phyloP scores from a whole-genome alignment of 1,140 invertebrate genomes.

The Ephestia elutella region DNA sequence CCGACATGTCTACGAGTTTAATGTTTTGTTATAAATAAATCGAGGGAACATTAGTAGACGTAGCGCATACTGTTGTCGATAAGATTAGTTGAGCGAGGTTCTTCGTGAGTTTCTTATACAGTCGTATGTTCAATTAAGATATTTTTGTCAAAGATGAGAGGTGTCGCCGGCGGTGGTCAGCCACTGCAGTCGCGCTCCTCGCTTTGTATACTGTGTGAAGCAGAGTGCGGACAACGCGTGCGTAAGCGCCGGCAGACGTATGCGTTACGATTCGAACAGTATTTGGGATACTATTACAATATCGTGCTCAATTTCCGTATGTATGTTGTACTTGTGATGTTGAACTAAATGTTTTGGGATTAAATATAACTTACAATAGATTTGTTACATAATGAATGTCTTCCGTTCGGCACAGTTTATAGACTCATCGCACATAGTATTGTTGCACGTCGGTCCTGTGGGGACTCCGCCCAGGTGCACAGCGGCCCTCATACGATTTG shows the following conservation, averaged over 20 bases:
- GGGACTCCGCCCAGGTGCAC: slow-evolving; percentile 55
- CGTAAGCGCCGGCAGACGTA: slow-evolving; percentile 14
- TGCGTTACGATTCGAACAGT: slow-evolving; percentile 36
- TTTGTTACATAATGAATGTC: slow-evolving; percentile 70
- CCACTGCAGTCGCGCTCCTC: not conserved
- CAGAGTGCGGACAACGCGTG: not conserved
- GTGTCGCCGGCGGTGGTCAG: too few species aligned
- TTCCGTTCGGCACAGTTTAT: slow-evolving; percentile 71
- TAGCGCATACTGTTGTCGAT: slow-evolving; percentile 30
- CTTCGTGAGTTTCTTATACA: not conserved
- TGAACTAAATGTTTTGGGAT: slow-evolving; percentile 56
- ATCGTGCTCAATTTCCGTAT: slow-evolving; percentile 70
- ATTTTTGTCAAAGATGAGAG: not conserved
- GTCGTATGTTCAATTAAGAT: not conserved
- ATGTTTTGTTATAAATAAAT: slow-evolving; percentile 17
- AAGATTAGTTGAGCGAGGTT: slow-evolving; percentile 5
- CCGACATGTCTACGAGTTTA: slow-evolving; percentile 32
- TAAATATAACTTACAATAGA: slow-evolving; percentile 53
- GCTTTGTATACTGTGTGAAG: slow-evolving; percentile 1
- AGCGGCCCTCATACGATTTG: slow-evolving; percentile 65
- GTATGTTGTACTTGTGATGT: slow-evolving; percentile 68
- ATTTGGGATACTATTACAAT: slow-evolving; percentile 54
- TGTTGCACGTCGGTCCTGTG: slow-evolving; percentile 40
- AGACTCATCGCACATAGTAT: slow-evolving; percentile 64
- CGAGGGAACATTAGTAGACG: slow-evolving; percentile 23